Percentiles rank a stretch among this genome's conserved stretches.
Evolutionary conservation across 2,797 vertebrate genomes (phyloP).

Genomic region (Sarcophilus harrisii): DNA sequence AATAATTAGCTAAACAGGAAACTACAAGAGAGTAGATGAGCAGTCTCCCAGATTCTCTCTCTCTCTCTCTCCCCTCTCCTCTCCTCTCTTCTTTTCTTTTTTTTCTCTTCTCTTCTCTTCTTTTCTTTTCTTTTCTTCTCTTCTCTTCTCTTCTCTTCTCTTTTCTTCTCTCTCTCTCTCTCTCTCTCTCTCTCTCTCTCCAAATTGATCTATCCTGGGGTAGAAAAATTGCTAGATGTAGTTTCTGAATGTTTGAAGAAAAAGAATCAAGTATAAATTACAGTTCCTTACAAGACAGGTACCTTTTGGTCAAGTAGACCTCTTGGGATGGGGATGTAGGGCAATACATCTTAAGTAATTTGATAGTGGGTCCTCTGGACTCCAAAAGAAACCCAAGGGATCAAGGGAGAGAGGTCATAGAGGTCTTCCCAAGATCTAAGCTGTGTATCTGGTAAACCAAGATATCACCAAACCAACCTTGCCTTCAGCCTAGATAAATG

Average conservation of each 20-base stretch:
- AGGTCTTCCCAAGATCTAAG: constrained; percentile 25
- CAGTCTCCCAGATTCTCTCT: neutral
- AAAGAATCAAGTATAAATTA: neutral
- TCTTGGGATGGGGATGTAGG: neutral
- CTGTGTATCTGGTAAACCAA: neutral
- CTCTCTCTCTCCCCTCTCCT: no score
- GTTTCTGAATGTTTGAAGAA: neutral
- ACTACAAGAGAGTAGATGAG: neutral
- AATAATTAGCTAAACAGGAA: neutral
- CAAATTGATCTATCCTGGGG: neutral
- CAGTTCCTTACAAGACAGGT: neutral
- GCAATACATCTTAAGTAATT: neutral
- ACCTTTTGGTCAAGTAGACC: neutral
- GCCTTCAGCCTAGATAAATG: neutral
- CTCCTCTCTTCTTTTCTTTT: no score
- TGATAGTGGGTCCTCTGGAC: neutral
- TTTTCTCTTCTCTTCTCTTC: no score
- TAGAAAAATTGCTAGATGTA: neutral
- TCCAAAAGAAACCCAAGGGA: constrained; percentile 2
- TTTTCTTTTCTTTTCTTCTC: no score
- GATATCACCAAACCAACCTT: neutral
- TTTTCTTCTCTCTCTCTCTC: no score
- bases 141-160: no score
- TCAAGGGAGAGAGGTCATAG: constrained; percentile 5
- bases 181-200: no score